Evolutionary conservation across 2,113 vertebrate genomes (phyloP).

Genomic region (Mormoops blainvillei): DNA sequence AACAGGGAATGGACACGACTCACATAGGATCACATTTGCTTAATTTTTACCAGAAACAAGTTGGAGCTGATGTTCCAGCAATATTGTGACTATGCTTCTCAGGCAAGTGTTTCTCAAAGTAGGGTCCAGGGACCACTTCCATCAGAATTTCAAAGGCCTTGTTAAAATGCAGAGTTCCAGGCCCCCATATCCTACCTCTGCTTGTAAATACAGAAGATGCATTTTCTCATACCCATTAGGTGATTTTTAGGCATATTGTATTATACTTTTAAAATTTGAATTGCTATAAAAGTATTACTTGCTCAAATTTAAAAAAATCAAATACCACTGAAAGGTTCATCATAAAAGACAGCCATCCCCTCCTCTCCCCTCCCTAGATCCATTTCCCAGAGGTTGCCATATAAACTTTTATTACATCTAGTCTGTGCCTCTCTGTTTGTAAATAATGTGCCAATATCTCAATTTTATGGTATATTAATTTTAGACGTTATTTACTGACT

Average conservation of each 20-base stretch:
- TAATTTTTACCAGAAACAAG: not conserved
- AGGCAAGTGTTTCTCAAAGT: not conserved
- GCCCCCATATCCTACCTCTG: not conserved
- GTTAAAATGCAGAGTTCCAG: not conserved
- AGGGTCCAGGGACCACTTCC: not conserved
- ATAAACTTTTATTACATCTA: not conserved
- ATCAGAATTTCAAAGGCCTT: not conserved
- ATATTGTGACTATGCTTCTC: not conserved
- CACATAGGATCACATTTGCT: not conserved
- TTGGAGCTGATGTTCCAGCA: not conserved
- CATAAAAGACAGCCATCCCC: not conserved
- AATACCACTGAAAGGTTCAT: not conserved
- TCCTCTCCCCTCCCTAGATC: not conserved
- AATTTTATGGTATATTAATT: not conserved
- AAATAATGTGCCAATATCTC: not conserved
- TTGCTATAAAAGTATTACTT: not conserved
- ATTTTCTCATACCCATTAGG: not conserved
- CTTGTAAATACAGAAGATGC: not conserved
- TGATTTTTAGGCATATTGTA: not conserved
- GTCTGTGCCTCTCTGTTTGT: not conserved
- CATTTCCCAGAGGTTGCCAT: not conserved
- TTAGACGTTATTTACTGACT: not conserved
- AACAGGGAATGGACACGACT: not conserved
- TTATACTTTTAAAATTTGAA: not conserved
- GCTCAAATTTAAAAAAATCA: not conserved